Evolutionary conservation across 2,797 vertebrate species (phyloP).

Genomic region (Eremophila alpestris): DNA sequence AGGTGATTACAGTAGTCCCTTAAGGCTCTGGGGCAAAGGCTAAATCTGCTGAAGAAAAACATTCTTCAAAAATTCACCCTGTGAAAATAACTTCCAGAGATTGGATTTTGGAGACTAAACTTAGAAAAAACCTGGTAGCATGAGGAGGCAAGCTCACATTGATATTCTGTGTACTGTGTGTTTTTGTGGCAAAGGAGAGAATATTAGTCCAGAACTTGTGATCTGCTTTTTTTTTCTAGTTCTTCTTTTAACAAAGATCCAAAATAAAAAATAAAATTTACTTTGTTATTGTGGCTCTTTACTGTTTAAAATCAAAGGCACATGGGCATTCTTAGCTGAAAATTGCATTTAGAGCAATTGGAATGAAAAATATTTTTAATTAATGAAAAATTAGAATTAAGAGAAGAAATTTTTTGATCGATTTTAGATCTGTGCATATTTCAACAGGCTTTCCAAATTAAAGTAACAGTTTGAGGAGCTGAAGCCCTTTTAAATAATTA

Average conservation of each 20-base stretch:
- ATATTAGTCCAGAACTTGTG: background rate
- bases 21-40: background rate
- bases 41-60: background rate
- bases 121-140: background rate
- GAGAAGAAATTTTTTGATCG: background rate
- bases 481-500: constrained; percentile 35
- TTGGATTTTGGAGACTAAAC: background rate
- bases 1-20: background rate
- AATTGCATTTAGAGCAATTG: background rate
- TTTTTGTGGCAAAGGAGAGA: background rate
- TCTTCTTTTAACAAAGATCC: background rate
- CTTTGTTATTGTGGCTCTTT: background rate
- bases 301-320: background rate
- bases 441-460: constrained; percentile 26
- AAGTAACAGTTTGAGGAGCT: constrained; percentile 15
- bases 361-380: constrained; percentile 50
- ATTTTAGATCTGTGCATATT: constrained; percentile 1
- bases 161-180: background rate
- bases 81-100: background rate
- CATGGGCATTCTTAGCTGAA: background rate
- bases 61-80: background rate
- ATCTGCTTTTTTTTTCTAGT: background rate
- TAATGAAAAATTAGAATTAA: background rate
- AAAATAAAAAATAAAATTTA: background rate
- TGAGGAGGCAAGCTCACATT: background rate